A percentile compares a stretch with the other conserved stretches of the same genome.
These are phyloP conservation scores for Theocolax elegans DNA, from an alignment of 1,140 invertebrate genomes.

Conservation along the genomic window DNA sequence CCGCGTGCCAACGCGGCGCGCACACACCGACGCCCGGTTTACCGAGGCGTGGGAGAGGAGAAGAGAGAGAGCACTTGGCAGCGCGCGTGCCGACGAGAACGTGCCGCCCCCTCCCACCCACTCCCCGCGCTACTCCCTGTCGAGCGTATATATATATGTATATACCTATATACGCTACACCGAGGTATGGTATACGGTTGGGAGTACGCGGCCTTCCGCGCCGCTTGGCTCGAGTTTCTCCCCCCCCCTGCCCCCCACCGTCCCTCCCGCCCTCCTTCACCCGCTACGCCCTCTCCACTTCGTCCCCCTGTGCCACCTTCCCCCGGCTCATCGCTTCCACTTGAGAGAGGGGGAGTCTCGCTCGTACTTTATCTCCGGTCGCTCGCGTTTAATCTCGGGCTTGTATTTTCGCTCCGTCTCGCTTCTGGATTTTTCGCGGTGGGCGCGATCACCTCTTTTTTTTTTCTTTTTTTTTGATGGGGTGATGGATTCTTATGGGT, in stretches of 20 bases:
- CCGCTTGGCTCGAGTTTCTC: constrained; percentile 51
- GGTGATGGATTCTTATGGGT: too few relatives aligned
- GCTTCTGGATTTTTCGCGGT: too few relatives aligned
- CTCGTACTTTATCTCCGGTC: constrained; percentile 12
- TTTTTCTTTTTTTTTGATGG: too few relatives aligned
- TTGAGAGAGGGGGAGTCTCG: not conserved
- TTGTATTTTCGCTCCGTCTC: not conserved
- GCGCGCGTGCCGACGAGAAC: constrained; percentile 16
- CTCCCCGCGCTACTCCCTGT: too few relatives aligned
- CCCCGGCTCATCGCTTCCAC: constrained; percentile 62
- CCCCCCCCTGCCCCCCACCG: not conserved
- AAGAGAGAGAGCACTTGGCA: constrained; percentile 20
- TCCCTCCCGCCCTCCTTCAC: not conserved
- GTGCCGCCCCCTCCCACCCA: constrained; percentile 6
- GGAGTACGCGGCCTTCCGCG: constrained; percentile 51
- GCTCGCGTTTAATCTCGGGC: constrained; percentile 43
- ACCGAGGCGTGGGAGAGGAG: not conserved
- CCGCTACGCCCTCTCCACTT: constrained; percentile 1
- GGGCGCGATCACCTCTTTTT: too few relatives aligned
- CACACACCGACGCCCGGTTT: constrained; percentile 12
- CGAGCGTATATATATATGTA: too few relatives aligned
- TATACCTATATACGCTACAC: too few relatives aligned
- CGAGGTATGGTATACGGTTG: not conserved
- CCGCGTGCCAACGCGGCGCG: constrained; percentile 37
- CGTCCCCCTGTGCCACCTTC: constrained; percentile 43